A percentile compares a stretch with the other conserved stretches of the same genome.
Evolutionary conservation across 2,113 vertebrate genomes (phyloP).

Genomic region (Anarrhichthys ocellatus): DNA sequence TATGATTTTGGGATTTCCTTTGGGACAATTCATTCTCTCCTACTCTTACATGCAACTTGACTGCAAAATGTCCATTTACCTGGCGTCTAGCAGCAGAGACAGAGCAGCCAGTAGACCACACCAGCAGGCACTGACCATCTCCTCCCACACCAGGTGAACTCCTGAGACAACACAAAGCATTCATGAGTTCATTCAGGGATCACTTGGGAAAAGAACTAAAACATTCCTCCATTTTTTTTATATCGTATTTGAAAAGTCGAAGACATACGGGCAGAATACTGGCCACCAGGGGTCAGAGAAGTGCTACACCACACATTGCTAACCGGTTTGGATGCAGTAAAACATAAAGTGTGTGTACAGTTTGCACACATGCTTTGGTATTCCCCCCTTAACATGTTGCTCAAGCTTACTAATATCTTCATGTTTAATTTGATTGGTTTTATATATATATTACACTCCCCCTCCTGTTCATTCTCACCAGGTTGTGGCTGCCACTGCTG

Average conservation of each 20-base stretch:
- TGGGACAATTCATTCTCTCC: neutral
- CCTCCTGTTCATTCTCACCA: constrained; percentile 80
- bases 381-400: neutral
- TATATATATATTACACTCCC: too few species aligned
- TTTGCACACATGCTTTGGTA: neutral
- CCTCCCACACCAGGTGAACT: constrained; percentile 94
- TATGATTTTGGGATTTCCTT: neutral
- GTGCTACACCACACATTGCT: neutral
- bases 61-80: constrained; percentile 80
- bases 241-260: neutral
- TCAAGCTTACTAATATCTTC: neutral
- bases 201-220: neutral
- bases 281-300: constrained; percentile 41
- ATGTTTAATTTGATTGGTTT: constrained; percentile 3
- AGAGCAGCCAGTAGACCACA: constrained; percentile 97
- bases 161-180: constrained; percentile 78
- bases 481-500: constrained; percentile 84
- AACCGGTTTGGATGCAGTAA: neutral
- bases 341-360: neutral
- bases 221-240: constrained; percentile 1
- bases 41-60: neutral
- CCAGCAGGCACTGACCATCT: constrained; percentile 98
- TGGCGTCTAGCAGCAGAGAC: constrained; percentile 96
- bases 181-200: neutral
- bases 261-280: neutral